Evolutionary conservation across 2,888 invertebrate species (phyloP).

Genomic region (Plebejus melissa): DNA sequence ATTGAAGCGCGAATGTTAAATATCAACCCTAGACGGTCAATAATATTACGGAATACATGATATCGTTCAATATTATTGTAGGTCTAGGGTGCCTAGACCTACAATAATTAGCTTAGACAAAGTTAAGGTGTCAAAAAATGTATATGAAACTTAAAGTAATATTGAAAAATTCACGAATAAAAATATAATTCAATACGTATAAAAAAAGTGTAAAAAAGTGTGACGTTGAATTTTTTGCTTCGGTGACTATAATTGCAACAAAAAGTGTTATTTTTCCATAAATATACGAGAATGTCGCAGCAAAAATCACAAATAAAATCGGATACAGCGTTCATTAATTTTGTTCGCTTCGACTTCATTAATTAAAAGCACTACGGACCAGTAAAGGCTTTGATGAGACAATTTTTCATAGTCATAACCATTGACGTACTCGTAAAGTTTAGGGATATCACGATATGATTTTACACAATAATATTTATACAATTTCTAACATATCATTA

Average conservation of each 20-base stretch:
- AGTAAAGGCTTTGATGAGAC: slow-evolving; percentile 49
- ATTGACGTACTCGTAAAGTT: neutral
- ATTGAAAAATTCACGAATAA: neutral
- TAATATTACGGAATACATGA: too few species aligned
- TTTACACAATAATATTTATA: too few species aligned
- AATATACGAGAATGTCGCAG: slow-evolving; percentile 9
- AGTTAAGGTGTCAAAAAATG: too few species aligned
- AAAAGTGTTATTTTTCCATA: neutral
- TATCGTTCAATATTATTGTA: too few species aligned
- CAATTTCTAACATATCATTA: too few species aligned
- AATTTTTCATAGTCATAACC: slow-evolving; percentile 24
- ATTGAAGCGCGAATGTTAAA: too few species aligned
- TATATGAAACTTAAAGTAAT: neutral
- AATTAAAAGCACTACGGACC: slow-evolving; percentile 63
- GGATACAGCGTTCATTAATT: slow-evolving; percentile 50
- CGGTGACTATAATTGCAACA: neutral
- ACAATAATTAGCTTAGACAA: too few species aligned
- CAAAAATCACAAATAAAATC: slow-evolving; percentile 28
- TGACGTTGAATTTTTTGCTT: neutral
- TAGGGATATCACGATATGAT: neutral
- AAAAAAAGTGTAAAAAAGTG: neutral
- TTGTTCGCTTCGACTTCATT: slow-evolving; percentile 50
- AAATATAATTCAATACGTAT: neutral
- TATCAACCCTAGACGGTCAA: too few species aligned
- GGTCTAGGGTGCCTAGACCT: too few species aligned